phyloP scores from a whole-genome alignment of 2,888 invertebrate genomes.

The Lydus trimaculatus region DNA sequence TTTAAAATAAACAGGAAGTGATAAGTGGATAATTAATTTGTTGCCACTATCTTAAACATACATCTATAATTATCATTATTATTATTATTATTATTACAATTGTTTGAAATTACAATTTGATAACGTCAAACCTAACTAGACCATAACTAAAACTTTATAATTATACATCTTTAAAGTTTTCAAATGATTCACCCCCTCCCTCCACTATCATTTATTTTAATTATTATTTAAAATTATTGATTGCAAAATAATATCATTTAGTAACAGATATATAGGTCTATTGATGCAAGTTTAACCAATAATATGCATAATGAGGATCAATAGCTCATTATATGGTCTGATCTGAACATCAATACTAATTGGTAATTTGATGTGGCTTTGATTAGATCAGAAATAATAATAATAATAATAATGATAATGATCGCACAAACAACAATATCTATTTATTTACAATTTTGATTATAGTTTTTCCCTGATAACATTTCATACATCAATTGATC shows the following conservation, averaged over 20 bases:
- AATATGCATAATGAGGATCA: conserved; percentile 53
- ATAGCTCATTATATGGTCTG: conserved; percentile 57
- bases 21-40: conserved; percentile 49
- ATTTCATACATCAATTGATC: background rate
- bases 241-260: conserved; percentile 21
- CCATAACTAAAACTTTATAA: too few species aligned
- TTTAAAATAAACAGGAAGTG: conserved; percentile 50
- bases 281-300: conserved; percentile 38
- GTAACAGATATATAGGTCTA: conserved; percentile 28
- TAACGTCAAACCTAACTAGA: background rate
- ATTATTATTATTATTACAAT: conserved; percentile 8
- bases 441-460: too few species aligned
- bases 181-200: too few species aligned
- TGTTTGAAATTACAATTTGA: conserved; percentile 4
- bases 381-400: conserved; percentile 45
- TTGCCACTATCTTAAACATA: conserved; percentile 35
- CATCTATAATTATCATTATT: conserved; percentile 9
- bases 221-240: conserved; percentile 4
- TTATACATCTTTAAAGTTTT: too few species aligned
- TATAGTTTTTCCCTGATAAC: too few species aligned
- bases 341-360: conserved; percentile 58
- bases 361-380: conserved; percentile 59
- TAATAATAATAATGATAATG: conserved; percentile 17
- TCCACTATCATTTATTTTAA: too few species aligned
- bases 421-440: too few species aligned